These are phyloP conservation scores for Pachliopta kotzebuea DNA, from an alignment of 2,888 invertebrate species.

Conservation along the genomic window DNA sequence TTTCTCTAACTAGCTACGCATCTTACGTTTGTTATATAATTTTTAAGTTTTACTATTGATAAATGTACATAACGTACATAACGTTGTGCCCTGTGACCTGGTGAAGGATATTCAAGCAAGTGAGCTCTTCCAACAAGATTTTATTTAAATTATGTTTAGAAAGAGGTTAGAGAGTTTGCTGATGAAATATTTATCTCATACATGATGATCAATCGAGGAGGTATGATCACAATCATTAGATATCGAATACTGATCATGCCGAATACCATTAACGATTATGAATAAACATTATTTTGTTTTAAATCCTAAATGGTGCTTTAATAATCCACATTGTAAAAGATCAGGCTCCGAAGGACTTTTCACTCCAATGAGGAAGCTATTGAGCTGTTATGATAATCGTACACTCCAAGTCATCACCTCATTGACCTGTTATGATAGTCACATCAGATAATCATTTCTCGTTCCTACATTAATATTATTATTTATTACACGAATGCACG, in stretches of 20 bases:
- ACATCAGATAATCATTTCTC: not conserved
- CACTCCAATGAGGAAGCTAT: not conserved
- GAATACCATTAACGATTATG: not conserved
- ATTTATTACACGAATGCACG: not conserved
- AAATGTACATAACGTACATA: slow-evolving; percentile 57
- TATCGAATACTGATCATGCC: not conserved
- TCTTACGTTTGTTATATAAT: slow-evolving; percentile 75
- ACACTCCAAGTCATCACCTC: too few species aligned
- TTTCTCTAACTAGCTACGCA: slow-evolving; percentile 62
- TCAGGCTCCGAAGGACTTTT: not conserved
- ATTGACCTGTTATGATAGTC: too few species aligned
- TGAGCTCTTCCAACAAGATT: slow-evolving; percentile 26
- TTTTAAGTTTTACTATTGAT: slow-evolving; percentile 74
- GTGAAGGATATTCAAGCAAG: slow-evolving; percentile 4
- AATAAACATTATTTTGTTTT: not conserved
- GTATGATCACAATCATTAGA: not conserved
- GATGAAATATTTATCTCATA: not conserved
- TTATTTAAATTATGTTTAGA: slow-evolving; percentile 18
- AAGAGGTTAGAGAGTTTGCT: slow-evolving; percentile 8
- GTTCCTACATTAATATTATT: not conserved
- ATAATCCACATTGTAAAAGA: not conserved
- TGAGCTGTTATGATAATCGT: too few species aligned
- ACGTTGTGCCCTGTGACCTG: slow-evolving; percentile 12
- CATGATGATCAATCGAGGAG: not conserved
- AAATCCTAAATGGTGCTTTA: slow-evolving; percentile 13